Percentiles rank a stretch among this genome's conserved stretches.
phyloP scores from a whole-genome alignment of 2,113 vertebrate species.

The Chrysochloris asiatica region DNA sequence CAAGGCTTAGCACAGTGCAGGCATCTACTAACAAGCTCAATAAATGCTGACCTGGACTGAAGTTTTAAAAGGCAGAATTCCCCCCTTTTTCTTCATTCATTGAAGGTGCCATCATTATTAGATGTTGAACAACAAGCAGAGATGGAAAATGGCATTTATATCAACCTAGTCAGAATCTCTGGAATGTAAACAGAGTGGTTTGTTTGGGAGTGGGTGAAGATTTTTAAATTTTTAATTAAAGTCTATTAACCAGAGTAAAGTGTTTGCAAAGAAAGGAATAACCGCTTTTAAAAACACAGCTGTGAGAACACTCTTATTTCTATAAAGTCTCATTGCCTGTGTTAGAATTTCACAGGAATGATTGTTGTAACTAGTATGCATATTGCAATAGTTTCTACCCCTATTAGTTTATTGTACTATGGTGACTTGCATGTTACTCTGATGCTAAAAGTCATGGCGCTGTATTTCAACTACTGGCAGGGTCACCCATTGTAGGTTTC shows the following conservation, averaged over 20 bases:
- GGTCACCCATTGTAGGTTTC: too few species aligned
- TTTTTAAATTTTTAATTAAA: neutral
- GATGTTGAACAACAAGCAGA: constrained; percentile 5
- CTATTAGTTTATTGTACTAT: too few species aligned
- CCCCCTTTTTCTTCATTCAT: neutral
- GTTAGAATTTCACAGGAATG: neutral
- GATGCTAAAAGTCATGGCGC: too few species aligned
- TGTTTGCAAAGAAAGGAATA: neutral
- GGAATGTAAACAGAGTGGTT: neutral
- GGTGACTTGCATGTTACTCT: too few species aligned
- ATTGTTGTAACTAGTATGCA: neutral
- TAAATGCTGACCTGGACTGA: neutral
- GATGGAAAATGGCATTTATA: constrained; percentile 8
- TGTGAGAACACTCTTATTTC: neutral
- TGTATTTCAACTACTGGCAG: too few species aligned
- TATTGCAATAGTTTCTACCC: neutral
- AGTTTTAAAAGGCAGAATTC: neutral
- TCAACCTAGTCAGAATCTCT: neutral
- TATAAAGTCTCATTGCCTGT: neutral
- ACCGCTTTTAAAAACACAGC: neutral
- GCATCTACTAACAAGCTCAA: neutral
- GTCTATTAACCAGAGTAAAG: neutral
- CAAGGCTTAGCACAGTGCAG: neutral
- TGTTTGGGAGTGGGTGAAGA: neutral
- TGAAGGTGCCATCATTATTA: neutral